Conservation (phyloP, 2,113 vertebrate species). For the Hiodon alosoides region DNA sequence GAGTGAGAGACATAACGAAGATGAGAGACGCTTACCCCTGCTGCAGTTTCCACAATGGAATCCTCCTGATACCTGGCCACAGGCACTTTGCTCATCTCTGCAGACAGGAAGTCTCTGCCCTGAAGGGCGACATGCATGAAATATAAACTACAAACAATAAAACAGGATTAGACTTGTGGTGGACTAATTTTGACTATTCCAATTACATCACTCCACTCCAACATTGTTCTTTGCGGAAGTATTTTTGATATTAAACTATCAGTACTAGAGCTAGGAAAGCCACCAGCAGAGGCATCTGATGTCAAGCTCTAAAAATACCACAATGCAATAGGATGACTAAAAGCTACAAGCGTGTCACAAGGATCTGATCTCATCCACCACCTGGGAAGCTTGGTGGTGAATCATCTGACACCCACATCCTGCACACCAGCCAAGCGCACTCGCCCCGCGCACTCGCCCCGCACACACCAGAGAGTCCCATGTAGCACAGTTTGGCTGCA, state of each 20-base stretch:
- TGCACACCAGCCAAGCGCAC: no score
- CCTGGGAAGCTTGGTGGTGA: not conserved
- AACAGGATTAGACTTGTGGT: no score
- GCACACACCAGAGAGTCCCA: no score
- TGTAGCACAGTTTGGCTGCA: no score
- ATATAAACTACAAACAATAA: not conserved
- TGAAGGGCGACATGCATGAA: conserved; percentile 10
- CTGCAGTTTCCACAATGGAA: conserved; percentile 22
- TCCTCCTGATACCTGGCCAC: conserved; percentile 33
- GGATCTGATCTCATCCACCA: not conserved
- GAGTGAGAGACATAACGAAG: not conserved
- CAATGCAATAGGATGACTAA: not conserved
- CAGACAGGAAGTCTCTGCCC: conserved; percentile 31
- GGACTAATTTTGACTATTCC: no score
- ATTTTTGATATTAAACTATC: no score
- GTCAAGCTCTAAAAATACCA: not conserved
- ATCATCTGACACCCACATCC: no score
- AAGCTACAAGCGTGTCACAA: not conserved
- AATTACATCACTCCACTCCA: no score
- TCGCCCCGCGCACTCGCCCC: no score
- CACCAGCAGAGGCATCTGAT: not conserved
- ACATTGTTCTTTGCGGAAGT: no score
- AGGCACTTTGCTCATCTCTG: conserved; percentile 36
- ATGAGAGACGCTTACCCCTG: conserved; percentile 35
- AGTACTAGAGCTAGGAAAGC: no score